These are phyloP conservation scores for Drosophila helvetica DNA, from an alignment of 2,888 invertebrate genomes.

Conservation along the genomic window DNA sequence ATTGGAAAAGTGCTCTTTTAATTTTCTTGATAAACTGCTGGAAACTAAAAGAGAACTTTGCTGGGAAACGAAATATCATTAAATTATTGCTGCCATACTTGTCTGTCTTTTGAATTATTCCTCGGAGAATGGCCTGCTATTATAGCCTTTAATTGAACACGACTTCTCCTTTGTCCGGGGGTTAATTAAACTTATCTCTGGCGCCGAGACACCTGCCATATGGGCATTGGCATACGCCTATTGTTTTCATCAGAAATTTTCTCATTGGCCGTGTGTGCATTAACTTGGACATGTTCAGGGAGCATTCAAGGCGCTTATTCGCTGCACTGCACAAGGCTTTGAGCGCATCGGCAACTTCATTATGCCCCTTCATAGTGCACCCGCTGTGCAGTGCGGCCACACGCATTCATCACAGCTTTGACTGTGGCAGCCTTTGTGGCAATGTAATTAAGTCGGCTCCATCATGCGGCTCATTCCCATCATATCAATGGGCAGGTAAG, in stretches of 20 bases:
- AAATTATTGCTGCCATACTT: background rate
- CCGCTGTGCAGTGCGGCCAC: background rate
- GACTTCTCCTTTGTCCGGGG: background rate
- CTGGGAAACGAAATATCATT: background rate
- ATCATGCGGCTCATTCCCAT: constrained; percentile 42
- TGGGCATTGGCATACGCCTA: too few relatives aligned
- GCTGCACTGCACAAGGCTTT: constrained; percentile 37
- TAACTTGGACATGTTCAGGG: constrained; percentile 48
- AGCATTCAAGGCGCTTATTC: constrained; percentile 50
- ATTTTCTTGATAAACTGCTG: background rate
- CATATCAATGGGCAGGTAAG: constrained; percentile 58
- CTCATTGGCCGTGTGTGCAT: constrained; percentile 34
- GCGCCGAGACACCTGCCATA: background rate
- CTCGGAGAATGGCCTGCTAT: constrained; percentile 6
- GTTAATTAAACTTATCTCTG: constrained; percentile 30
- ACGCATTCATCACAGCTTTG: constrained; percentile 27
- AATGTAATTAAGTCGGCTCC: constrained; percentile 66
- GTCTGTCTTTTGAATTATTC: too few relatives aligned
- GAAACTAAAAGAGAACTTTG: background rate
- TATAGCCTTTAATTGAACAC: constrained; percentile 25
- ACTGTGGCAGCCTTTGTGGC: constrained; percentile 49
- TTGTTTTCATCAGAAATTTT: background rate
- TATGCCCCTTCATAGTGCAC: constrained; percentile 1
- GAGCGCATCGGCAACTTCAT: constrained; percentile 36
- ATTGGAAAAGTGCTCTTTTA: constrained; percentile 17